Base-by-base conservation (phyloP, 2,888 invertebrate genomes). In the Hetaerina titia region DNA sequence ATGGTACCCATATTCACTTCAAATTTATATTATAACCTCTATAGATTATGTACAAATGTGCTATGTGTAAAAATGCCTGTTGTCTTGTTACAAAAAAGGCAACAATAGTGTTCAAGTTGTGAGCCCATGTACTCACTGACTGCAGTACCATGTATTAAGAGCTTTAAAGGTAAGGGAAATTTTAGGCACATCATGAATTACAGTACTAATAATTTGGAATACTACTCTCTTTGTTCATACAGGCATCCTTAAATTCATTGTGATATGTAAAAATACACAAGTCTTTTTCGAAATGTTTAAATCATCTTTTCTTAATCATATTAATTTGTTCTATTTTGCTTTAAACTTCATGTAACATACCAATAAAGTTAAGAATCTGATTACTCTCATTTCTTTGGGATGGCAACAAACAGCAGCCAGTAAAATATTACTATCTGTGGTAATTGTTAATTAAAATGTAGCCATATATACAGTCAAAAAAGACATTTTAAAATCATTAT, bases 21-120 rank as follows among this genome's bases (percentile, higher is more conserved):
- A 92, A 69, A 92, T 92, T 74, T 56, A 92, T 92, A 74, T 92
- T 92, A 58, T 92, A 92, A 92, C 92, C 69, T 92, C 92, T 92
- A 92, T 69, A 92, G 69, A 74, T 92, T 92, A 92, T 92, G 64
- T 92, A 92, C 92, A 92, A 92, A 92, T 92, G 92, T 92, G 92
- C 92, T 92, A 92, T 92, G 92, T 92, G 92, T 92, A 92, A 69
- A 92, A 92, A 92, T 92, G 92, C 92, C 92, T 92, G 92, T 92
- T 92, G 92, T 74, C 92, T 90, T 90, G 63, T 90, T 90, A 90
- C 69, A 92, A 92, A 92, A 92, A 92, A 92, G 92, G 92, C 92
- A 92, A 92, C 92, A 92, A 92, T 69, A 92, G 92, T 92, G 69
- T 56, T 90, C 63, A 64, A 90, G 56, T 64, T 92, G 74, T 92